Conservation (phyloP, 2,888 invertebrate species). For the Biston betularia region DNA sequence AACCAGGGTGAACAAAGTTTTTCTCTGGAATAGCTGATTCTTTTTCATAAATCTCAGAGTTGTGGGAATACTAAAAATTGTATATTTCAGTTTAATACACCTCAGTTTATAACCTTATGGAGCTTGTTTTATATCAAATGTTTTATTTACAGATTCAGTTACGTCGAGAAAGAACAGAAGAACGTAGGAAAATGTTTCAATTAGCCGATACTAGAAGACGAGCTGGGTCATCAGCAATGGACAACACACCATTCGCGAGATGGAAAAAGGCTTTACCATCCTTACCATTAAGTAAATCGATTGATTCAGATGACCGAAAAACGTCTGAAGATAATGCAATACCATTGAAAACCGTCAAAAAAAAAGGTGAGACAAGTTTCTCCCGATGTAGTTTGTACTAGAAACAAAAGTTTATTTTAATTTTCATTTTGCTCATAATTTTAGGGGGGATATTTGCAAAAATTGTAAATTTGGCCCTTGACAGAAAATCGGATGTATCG, state of each 20-base stretch:
- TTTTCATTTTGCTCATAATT: conserved; percentile 23
- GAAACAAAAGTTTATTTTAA: not conserved
- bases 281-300: conserved; percentile 85
- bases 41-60: too few species aligned
- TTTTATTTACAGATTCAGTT: conserved; percentile 88
- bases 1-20: too few species aligned
- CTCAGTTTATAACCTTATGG: too few species aligned
- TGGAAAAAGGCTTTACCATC: conserved; percentile 90
- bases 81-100: too few species aligned
- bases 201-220: conserved; percentile 90
- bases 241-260: conserved; percentile 87
- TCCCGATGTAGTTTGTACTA: not conserved
- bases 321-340: conserved; percentile 65
- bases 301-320: conserved; percentile 82
- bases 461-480: conserved; percentile 86
- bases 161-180: conserved; percentile 96
- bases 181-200: conserved; percentile 96
- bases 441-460: conserved; percentile 85
- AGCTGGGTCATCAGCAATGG: conserved; percentile 85
- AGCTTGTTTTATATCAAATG: not conserved
- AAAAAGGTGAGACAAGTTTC: conserved; percentile 60
- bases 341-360: conserved; percentile 61
- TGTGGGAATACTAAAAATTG: too few species aligned
- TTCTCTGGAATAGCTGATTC: too few species aligned
- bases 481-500: conserved; percentile 87